A percentile compares a stretch with the other conserved stretches of the same genome.
Conservation (phyloP, 2,113 vertebrate species). For the Prolemur simus region DNA sequence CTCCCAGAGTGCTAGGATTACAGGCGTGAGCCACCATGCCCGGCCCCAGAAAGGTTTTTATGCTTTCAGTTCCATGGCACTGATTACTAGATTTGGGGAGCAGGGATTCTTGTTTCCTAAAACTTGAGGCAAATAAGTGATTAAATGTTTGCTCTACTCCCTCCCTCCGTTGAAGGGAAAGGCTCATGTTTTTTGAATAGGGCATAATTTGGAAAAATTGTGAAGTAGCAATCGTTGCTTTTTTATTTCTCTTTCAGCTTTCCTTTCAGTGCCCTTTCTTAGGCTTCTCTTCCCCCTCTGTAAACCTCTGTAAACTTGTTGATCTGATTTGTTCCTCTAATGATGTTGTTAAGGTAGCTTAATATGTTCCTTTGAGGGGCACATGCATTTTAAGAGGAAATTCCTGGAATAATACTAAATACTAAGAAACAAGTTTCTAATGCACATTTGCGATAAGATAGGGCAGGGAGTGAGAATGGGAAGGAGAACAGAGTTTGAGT, state of each 20-base stretch:
- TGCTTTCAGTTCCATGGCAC: background rate
- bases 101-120: background rate
- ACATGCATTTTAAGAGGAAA: conserved; percentile 1
- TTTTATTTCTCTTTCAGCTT: background rate
- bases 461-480: background rate
- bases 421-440: background rate
- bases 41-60: background rate
- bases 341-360: background rate
- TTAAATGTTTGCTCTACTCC: background rate
- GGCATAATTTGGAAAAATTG: background rate
- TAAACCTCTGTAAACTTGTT: too few species aligned
- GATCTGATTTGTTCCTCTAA: background rate
- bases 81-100: background rate
- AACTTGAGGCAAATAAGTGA: background rate
- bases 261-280: background rate
- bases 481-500: background rate
- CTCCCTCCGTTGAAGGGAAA: background rate
- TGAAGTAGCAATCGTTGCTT: background rate
- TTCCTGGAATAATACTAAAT: background rate
- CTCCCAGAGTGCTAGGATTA: too few species aligned
- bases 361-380: background rate
- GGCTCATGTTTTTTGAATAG: background rate
- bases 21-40: too few species aligned
- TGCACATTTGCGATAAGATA: background rate
- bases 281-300: background rate